Conservation (phyloP, 2,113 vertebrate genomes). For the Plotosus lineatus region DNA sequence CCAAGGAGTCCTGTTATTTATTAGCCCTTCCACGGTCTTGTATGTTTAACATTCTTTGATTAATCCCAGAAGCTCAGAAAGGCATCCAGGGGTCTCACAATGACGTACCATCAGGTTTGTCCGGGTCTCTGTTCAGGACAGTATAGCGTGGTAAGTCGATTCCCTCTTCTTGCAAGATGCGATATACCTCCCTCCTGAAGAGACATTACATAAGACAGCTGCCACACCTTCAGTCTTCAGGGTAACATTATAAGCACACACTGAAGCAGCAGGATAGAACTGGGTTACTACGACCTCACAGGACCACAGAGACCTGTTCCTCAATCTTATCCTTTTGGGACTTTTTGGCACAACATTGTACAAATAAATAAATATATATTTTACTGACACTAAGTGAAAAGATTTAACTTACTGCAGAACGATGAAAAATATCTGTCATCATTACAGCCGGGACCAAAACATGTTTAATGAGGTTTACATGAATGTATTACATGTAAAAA, state of each 20-base stretch:
- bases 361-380: background rate
- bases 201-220: conserved; percentile 12
- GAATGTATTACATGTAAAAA: background rate
- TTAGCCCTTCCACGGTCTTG: background rate
- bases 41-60: background rate
- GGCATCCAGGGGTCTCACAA: background rate
- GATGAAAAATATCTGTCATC: background rate
- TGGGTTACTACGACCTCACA: background rate
- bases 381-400: background rate
- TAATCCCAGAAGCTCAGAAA: background rate
- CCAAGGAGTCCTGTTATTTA: conserved; percentile 21
- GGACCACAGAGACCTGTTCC: too few species aligned
- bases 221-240: conserved; percentile 4
- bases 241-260: background rate
- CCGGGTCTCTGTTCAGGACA: conserved; percentile 94
- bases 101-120: conserved; percentile 87
- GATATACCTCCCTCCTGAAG: conserved; percentile 93
- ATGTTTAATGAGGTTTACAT: background rate
- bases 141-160: conserved; percentile 96
- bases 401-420: too few species aligned
- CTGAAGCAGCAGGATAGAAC: background rate
- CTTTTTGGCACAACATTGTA: too few species aligned
- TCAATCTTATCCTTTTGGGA: too few species aligned
- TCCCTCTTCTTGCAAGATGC: conserved; percentile 95
- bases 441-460: background rate